These are phyloP conservation scores for Lepidothrix coronata DNA, from an alignment of 2,113 vertebrate genomes.

Conservation along the genomic window DNA sequence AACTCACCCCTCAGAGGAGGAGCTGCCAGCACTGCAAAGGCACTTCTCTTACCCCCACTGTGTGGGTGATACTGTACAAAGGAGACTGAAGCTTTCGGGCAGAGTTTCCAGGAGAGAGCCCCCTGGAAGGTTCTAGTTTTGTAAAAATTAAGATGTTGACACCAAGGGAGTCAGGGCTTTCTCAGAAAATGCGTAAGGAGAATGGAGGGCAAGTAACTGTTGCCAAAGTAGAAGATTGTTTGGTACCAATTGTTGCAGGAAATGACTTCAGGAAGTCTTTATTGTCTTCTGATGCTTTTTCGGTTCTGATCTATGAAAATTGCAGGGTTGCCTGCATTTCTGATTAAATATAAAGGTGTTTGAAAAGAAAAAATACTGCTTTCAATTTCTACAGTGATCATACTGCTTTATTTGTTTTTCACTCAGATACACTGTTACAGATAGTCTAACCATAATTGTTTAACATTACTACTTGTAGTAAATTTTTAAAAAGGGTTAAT, in stretches of 20 bases:
- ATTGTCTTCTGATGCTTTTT: neutral
- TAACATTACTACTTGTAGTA: neutral
- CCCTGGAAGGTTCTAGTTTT: neutral
- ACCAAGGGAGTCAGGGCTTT: neutral
- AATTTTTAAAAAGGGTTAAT: neutral
- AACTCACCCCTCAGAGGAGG: neutral
- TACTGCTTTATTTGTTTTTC: neutral
- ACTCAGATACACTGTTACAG: neutral
- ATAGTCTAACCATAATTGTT: neutral
- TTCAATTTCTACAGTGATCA: neutral
- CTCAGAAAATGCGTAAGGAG: neutral
- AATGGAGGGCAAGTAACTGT: neutral
- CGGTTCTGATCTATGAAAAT: neutral
- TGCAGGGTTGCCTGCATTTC: neutral
- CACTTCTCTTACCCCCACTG: neutral
- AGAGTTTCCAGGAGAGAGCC: neutral
- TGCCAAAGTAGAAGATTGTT: neutral
- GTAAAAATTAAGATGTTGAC: neutral
- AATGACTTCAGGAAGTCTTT: neutral
- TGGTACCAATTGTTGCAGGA: rapidly evolving
- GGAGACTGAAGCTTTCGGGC: neutral
- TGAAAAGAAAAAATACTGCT: neutral
- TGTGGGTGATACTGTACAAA: neutral
- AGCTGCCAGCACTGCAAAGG: neutral
- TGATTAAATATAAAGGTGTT: neutral